Base-by-base conservation (phyloP, 1,140 invertebrate genomes). In the Ladona fulva region DNA sequence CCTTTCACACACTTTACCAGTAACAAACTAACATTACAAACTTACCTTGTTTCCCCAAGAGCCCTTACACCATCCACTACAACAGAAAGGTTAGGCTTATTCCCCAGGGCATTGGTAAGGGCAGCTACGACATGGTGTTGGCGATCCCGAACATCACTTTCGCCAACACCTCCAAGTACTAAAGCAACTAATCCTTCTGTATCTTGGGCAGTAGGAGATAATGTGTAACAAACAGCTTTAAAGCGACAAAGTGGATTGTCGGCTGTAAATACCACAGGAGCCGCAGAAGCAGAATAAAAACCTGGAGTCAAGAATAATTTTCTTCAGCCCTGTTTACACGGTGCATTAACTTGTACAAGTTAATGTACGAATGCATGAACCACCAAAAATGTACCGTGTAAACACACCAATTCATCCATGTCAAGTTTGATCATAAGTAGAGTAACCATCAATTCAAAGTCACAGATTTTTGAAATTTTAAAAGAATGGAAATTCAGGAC, bases 201-300 rank as follows among this genome's bases (percentile, higher is more conserved):
- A 83, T 95, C 93, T 78, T 94, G 93, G 52, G 91, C 89, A 0
- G 89, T 90, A 0, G 94, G 94, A 81, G 97, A 90, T 22, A 91
- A 89, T 82, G 92, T 95, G 82, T 97, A 97, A 0, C 94, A 94
- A 29, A 98, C 93, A 3, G 95, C 93, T 88, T 97, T 98, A 82
- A 98, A 97, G 74, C 93, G 87, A 84, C 95, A 98, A 29, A 97
- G 89, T 3, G 94, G 93, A 86, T 97, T 98, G 80, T 96, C 92
- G 77, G 93, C 91, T 77, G 91, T 94, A 74, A 97, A 92, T 78
- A 95, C 92, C 19, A 97, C 89, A 0, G 93, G 90, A 1, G 91
- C 91, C 0, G 86, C 86, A 81, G 89, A 91, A 52, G 89, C 86
- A 24, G 90, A 90, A 83, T 95, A 96, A 83, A 92, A 96, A 5